A percentile compares a stretch with the other conserved stretches of the same genome.
Conservation (phyloP, 1,140 invertebrate species). For the Lethrus apterus region DNA sequence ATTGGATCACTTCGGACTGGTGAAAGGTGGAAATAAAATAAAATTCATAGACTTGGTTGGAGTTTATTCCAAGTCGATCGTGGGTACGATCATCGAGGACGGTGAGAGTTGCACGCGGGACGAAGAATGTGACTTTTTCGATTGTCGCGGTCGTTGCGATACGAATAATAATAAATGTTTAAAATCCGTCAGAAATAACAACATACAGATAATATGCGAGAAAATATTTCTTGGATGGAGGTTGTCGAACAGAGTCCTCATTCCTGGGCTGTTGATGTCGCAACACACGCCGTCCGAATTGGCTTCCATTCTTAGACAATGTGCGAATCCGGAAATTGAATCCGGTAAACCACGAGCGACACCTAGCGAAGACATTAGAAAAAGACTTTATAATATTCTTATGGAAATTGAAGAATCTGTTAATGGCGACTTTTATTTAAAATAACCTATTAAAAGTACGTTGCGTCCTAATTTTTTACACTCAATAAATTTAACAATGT, state of each 20-base stretch:
- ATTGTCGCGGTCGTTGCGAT: slow-evolving; percentile 54
- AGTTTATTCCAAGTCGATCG: slow-evolving; percentile 45
- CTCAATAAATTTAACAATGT: too few species aligned
- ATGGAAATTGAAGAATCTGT: slow-evolving; percentile 42
- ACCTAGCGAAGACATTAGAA: slow-evolving; percentile 41
- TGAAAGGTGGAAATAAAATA: slow-evolving; percentile 44
- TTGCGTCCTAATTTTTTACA: too few species aligned
- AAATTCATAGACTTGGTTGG: slow-evolving; percentile 56
- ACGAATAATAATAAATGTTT: slow-evolving; percentile 44
- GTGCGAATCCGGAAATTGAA: slow-evolving; percentile 47
- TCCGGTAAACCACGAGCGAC: slow-evolving; percentile 40
- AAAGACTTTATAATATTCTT: slow-evolving; percentile 45
- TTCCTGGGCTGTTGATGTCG: slow-evolving; percentile 53
- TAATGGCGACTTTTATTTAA: slow-evolving; percentile 33
- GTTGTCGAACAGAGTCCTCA: slow-evolving; percentile 49
- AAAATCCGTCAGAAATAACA: slow-evolving; percentile 51
- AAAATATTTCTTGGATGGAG: slow-evolving; percentile 57
- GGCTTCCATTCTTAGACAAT: slow-evolving; percentile 47
- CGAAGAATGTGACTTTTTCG: slow-evolving; percentile 58
- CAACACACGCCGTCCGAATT: slow-evolving; percentile 48
- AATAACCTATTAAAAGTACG: too few species aligned
- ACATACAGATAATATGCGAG: slow-evolving; percentile 56
- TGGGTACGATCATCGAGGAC: slow-evolving; percentile 42
- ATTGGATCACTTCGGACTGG: slow-evolving; percentile 57
- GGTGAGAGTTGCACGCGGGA: slow-evolving; percentile 45